Conservation (phyloP, 2,113 vertebrate genomes). For the Rhea americana region DNA sequence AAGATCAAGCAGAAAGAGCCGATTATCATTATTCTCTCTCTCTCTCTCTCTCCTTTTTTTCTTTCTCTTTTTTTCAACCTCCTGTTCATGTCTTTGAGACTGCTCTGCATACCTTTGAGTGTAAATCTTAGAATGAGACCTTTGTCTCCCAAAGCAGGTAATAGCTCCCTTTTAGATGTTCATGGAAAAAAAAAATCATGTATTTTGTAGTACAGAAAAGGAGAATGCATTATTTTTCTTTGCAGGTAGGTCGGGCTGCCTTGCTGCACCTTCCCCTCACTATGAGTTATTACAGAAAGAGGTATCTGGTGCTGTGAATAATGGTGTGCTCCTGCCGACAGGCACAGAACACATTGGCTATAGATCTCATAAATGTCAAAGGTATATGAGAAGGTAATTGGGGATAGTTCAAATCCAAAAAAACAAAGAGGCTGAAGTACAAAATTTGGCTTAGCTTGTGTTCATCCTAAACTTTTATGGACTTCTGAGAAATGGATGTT, state of each 20-base stretch:
- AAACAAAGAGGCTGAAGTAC: constrained; percentile 31
- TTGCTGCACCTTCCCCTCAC: constrained; percentile 1
- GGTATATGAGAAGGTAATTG: neutral
- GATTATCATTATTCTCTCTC: neutral
- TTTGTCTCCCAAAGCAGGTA: neutral
- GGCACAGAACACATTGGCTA: constrained; percentile 16
- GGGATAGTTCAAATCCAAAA: neutral
- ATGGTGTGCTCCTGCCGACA: constrained; percentile 51
- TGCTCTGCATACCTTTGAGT: neutral
- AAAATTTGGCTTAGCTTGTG: constrained; percentile 1
- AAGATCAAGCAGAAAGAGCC: neutral
- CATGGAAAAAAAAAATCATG: neutral
- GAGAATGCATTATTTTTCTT: constrained; percentile 25
- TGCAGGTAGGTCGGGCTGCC: neutral
- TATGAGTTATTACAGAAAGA: constrained; percentile 48
- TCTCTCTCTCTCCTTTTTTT: neutral
- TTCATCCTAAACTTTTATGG: constrained; percentile 34
- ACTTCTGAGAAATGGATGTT: constrained; percentile 38
- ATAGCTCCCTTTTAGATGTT: neutral
- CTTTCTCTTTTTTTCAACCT: accelerated
- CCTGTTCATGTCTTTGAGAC: neutral
- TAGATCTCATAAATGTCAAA: constrained; percentile 52
- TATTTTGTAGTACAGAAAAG: neutral
- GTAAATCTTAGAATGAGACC: neutral
- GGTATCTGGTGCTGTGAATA: constrained; percentile 48